Conservation (phyloP, 2,888 invertebrate species). For the Cryptus armator region DNA sequence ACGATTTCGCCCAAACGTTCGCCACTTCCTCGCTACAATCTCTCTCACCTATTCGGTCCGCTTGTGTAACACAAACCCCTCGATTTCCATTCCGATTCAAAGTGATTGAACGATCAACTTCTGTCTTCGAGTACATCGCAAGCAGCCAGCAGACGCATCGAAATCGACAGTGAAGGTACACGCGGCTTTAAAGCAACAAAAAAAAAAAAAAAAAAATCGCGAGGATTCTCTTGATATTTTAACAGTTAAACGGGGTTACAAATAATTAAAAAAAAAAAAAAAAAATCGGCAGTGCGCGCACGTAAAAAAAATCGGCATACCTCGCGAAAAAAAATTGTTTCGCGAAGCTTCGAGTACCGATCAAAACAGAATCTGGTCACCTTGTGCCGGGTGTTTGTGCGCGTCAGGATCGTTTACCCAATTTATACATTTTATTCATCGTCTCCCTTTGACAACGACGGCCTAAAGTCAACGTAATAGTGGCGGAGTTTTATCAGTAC, state of each 20-base stretch:
- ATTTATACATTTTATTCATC: background rate
- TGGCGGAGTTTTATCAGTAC: background rate
- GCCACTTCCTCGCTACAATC: slow-evolving; percentile 55
- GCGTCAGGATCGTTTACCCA: background rate
- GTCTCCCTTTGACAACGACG: background rate
- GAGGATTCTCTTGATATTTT: background rate
- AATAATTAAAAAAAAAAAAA: no score
- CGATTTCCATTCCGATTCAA: slow-evolving; percentile 27
- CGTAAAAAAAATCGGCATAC: no score
- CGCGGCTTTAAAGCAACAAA: background rate
- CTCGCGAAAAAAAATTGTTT: no score
- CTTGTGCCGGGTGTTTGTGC: no score
- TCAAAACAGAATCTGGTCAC: no score
- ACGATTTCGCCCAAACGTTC: slow-evolving; percentile 4
- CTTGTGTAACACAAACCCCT: slow-evolving; percentile 14
- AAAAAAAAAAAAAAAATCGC: background rate
- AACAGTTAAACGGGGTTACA: background rate
- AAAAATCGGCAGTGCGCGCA: no score
- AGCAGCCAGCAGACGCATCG: background rate
- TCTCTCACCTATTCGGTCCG: slow-evolving; percentile 46
- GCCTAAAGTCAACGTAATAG: slow-evolving; percentile 10
- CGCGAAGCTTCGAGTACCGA: no score
- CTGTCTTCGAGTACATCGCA: slow-evolving; percentile 18
- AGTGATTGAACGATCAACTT: slow-evolving; percentile 35
- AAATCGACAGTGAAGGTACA: background rate